These are phyloP conservation scores for Ptychobarbus kaznakovi DNA, from an alignment of 2,797 vertebrate genomes.

Conservation along the genomic window DNA sequence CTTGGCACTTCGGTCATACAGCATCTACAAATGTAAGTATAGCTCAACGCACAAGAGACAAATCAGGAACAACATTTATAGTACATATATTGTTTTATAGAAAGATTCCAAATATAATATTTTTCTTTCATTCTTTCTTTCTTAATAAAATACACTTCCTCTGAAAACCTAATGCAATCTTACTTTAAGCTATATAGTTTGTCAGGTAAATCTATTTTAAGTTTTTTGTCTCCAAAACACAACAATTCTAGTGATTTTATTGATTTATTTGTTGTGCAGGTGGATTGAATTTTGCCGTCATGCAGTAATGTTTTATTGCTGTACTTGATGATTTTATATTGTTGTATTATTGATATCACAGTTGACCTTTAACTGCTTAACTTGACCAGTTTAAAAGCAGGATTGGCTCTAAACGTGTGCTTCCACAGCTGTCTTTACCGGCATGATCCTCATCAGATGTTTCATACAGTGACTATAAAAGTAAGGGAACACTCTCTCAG, in stretches of 20 bases:
- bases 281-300: neutral
- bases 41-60: neutral
- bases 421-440: constrained; percentile 27
- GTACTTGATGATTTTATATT: neutral
- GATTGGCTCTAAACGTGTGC: constrained; percentile 17
- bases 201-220: neutral
- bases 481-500: constrained; percentile 56
- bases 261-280: neutral
- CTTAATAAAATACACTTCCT: neutral
- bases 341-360: neutral
- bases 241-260: neutral
- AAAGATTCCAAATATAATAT: too few species aligned
- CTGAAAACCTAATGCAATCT: neutral
- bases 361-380: neutral
- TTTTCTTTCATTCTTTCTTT: neutral
- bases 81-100: neutral
- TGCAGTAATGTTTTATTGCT: neutral
- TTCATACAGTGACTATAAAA: constrained; percentile 51
- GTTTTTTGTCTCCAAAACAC: neutral
- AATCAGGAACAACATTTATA: neutral
- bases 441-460: constrained; percentile 51
- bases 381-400: neutral
- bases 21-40: neutral
- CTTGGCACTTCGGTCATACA: neutral
- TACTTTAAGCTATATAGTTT: neutral